Percentiles rank a stretch among this genome's conserved stretches.
These are phyloP conservation scores for Cephus rjabovi DNA, from an alignment of 2,888 invertebrate species.

Conservation along the genomic window DNA sequence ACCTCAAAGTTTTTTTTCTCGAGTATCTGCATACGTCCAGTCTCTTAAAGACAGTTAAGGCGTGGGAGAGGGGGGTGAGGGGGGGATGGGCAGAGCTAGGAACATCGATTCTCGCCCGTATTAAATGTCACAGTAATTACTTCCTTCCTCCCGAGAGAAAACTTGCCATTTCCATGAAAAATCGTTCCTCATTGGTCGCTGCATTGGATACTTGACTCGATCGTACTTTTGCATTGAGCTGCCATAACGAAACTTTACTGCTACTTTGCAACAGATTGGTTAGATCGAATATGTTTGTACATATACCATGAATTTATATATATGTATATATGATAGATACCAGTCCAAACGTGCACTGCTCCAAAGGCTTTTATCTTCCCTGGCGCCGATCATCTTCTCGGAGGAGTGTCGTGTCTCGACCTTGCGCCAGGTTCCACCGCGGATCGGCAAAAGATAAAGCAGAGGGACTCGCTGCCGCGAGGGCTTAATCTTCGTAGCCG, in stretches of 20 bases:
- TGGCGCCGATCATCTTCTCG: neutral
- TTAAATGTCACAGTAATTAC: neutral
- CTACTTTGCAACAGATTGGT: neutral
- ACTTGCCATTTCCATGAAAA: neutral
- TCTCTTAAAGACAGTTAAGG: neutral
- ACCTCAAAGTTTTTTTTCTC: neutral
- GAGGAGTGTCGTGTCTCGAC: neutral
- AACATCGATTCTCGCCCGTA: neutral
- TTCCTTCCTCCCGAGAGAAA: neutral
- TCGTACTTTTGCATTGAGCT: neutral
- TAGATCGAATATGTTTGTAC: neutral
- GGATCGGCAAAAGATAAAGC: neutral
- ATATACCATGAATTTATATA: neutral
- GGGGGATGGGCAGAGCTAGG: neutral
- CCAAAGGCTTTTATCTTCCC: neutral
- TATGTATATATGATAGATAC: neutral
- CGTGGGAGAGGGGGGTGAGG: too few species aligned
- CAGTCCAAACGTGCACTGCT: neutral
- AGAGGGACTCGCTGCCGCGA: neutral
- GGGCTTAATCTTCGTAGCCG: constrained; percentile 10
- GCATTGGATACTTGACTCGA: too few species aligned
- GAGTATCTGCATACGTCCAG: neutral
- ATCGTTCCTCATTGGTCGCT: neutral
- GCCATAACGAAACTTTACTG: neutral
- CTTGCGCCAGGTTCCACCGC: neutral